A percentile compares a stretch with the other conserved stretches of the same genome.
Conservation (phyloP, 2,888 invertebrate species). For the Blastobasis adustella region DNA sequence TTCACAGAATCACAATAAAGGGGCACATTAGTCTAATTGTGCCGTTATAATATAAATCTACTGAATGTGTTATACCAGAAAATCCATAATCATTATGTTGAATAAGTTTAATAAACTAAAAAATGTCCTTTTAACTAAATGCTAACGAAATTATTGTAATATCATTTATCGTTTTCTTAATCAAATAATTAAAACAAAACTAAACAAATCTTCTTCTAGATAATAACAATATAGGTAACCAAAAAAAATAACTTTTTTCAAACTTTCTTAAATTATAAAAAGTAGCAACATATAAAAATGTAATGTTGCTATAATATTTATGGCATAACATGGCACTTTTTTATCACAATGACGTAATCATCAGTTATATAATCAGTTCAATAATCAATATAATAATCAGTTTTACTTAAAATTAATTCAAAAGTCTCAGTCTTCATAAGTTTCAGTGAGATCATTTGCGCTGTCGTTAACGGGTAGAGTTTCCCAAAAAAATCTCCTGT, state of each 20-base stretch:
- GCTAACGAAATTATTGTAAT: background rate
- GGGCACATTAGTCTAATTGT: background rate
- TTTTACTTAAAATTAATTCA: background rate
- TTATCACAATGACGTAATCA: background rate
- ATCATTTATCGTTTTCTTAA: background rate
- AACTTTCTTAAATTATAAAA: background rate
- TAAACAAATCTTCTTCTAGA: background rate
- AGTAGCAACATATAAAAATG: background rate
- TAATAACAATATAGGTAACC: background rate
- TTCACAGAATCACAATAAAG: background rate
- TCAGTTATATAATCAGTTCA: background rate
- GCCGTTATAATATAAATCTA: background rate
- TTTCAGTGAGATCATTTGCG: constrained; percentile 1
- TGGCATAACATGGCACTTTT: background rate
- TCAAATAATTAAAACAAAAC: background rate
- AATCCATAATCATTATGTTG: background rate
- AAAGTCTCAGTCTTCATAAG: background rate
- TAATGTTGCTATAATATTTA: background rate
- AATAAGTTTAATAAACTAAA: background rate
- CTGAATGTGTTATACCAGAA: background rate
- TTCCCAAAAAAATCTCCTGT: constrained; percentile 3
- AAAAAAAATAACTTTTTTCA: background rate
- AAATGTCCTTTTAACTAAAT: background rate
- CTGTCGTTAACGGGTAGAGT: constrained; percentile 1
- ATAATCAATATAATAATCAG: background rate